Percentiles rank a stretch among this genome's conserved stretches.
These are phyloP conservation scores for Sarcophaga carnaria DNA, from an alignment of 2,888 invertebrate genomes.

Conservation along the genomic window DNA sequence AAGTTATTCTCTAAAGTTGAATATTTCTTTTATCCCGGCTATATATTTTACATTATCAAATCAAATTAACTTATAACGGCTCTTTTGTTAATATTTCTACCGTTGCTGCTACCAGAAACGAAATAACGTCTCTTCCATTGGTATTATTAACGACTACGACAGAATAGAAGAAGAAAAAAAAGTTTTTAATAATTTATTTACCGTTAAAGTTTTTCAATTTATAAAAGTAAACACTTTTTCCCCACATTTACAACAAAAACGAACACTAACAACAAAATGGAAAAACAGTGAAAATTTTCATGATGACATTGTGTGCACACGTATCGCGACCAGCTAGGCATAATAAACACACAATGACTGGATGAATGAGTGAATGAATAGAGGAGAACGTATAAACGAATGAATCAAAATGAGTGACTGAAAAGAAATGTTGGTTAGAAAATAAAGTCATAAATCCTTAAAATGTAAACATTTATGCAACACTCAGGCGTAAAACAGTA, in stretches of 20 bases:
- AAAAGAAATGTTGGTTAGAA: constrained; percentile 33
- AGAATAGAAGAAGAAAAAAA: background rate
- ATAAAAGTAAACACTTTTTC: constrained; percentile 57
- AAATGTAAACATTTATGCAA: constrained; percentile 67
- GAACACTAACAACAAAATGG: constrained; percentile 1
- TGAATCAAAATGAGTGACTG: too few relatives aligned
- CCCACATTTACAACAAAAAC: constrained; percentile 5
- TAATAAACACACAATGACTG: constrained; percentile 54
- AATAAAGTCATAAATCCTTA: constrained; percentile 66
- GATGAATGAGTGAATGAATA: too few relatives aligned
- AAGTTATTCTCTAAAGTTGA: too few relatives aligned
- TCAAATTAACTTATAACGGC: background rate
- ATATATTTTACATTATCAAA: too few relatives aligned
- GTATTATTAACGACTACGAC: constrained; percentile 11
- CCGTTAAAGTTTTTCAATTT: constrained; percentile 65
- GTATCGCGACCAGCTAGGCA: constrained; percentile 1
- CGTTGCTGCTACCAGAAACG: background rate
- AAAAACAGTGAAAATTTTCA: constrained; percentile 6
- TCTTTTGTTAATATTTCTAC: background rate
- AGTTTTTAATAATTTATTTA: constrained; percentile 48
- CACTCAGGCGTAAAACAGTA: constrained; percentile 51
- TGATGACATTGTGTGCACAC: constrained; percentile 1
- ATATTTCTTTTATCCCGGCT: too few relatives aligned
- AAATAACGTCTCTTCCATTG: background rate
- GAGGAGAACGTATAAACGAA: too few relatives aligned